phyloP scores from a whole-genome alignment of 1,140 invertebrate species.

The Ceratosolen fusciceps region DNA sequence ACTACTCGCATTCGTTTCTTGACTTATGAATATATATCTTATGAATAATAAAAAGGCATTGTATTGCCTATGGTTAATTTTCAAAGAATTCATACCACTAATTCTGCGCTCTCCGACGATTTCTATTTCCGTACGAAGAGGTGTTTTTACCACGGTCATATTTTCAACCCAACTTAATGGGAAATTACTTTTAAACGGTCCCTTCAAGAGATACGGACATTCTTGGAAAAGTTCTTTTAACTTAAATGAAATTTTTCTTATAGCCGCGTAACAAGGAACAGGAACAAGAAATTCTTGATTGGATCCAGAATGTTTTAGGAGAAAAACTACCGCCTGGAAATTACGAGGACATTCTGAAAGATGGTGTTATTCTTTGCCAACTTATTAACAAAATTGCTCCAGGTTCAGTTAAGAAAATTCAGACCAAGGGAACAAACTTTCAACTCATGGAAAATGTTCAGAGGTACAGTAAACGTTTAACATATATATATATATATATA shows the following conservation, averaged over 20 bases:
- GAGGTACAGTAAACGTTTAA: too few relatives aligned
- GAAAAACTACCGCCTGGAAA: constrained; percentile 86
- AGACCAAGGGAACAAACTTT: constrained; percentile 95
- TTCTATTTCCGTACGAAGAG: constrained; percentile 38
- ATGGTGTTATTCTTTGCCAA: constrained; percentile 94
- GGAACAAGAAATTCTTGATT: constrained; percentile 90
- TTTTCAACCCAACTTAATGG: constrained; percentile 29
- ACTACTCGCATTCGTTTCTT: too few relatives aligned
- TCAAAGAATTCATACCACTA: constrained; percentile 27
- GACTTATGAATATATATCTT: neutral
- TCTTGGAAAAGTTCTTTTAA: neutral
- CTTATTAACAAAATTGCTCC: constrained; percentile 95
- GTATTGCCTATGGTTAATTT: constrained; percentile 21
- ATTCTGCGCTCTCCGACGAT: neutral
- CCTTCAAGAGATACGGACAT: neutral
- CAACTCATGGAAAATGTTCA: constrained; percentile 99
- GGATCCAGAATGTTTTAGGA: constrained; percentile 91
- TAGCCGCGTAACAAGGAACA: constrained; percentile 91
- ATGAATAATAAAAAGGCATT: neutral
- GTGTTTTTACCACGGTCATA: constrained; percentile 39
- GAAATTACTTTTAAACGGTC: neutral
- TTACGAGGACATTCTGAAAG: constrained; percentile 92
- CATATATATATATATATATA: too few relatives aligned
- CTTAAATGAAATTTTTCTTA: constrained; percentile 30
- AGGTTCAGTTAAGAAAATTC: constrained; percentile 96